Evolutionary conservation across 2,888 invertebrate species (phyloP), one percentile per base, ranked within the genome.

Genomic region (Drosophila atroscutellata): DNA sequence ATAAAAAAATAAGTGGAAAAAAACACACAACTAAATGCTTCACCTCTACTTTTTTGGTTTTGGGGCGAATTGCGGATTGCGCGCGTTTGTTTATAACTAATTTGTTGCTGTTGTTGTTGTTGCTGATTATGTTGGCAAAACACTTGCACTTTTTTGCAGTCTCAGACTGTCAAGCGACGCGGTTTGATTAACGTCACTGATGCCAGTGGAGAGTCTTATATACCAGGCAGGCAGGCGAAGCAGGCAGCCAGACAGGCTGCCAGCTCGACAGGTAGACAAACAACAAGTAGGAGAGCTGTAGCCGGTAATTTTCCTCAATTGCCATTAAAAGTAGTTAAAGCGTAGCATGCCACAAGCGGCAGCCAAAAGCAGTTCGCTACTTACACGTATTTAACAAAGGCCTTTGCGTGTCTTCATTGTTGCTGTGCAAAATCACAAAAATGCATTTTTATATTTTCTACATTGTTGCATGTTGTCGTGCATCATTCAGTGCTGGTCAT

Each of bases 141-240:
- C 61, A 68, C 76, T 79, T 77, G 73, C 73, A 84, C 73, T 77
- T 76, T 75, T 65, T 24, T 39, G 36, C 79, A 70, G 61, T 58
- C 68, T 49, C 58, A 52, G 69, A 76, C 71, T 77, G 83, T 70
- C 77, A 68, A 89, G 72, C 75, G 82, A 82, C 83, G 89, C 82
- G 85, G 58, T 84, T 81, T 87, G 87, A 89, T 90, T 86, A 89
- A 89, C 90, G 71, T 62, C 57, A 63, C 55, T 68, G 61, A 55
- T 56, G 66, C 58, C 58, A 59, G 54, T 49, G 51, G 36, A 36
- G 70, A 54, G 30, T 76, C 85, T 86, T 86, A 89, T 86, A 86
- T 86, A 86, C 75, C 57, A 67, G 45, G 15, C 47, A 59, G 20
- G 24, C 42, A 26, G 30, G 28, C 50, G 47, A 30, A 20, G 26